Evolutionary conservation across 2,888 invertebrate species (phyloP).

Genomic region (Subacronicta megacephala): DNA sequence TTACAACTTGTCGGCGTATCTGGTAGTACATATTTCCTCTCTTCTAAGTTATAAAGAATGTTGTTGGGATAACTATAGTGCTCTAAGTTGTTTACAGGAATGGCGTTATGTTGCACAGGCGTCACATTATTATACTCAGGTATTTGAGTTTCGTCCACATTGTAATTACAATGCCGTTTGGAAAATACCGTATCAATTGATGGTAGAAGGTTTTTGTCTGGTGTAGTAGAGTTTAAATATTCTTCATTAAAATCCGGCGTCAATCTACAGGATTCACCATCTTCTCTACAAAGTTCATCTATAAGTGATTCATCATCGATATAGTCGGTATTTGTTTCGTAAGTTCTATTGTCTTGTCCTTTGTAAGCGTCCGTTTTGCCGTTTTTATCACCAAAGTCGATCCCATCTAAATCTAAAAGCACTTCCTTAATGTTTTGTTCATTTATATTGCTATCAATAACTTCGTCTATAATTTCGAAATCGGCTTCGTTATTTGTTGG

Average conservation of each 20-base stretch:
- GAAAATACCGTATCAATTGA: conserved; percentile 85
- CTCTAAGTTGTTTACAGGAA: conserved; percentile 74
- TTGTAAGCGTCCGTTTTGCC: conserved; percentile 67
- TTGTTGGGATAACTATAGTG: conserved; percentile 87
- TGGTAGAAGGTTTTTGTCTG: conserved; percentile 78
- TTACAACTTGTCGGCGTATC: conserved; percentile 84
- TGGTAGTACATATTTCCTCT: conserved; percentile 78
- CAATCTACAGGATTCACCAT: conserved; percentile 75
- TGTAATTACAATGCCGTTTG: conserved; percentile 78
- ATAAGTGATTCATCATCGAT: conserved; percentile 86
- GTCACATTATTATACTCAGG: conserved; percentile 57
- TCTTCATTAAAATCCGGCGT: conserved; percentile 82
- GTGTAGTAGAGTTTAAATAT: conserved; percentile 68
- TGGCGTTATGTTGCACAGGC: conserved; percentile 55
- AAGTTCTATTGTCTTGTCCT: conserved; percentile 62
- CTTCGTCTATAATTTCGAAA: conserved; percentile 81
- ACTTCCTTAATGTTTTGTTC: conserved; percentile 86
- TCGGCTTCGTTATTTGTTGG: conserved; percentile 64
- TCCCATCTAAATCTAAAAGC: conserved; percentile 80
- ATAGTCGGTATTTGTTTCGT: conserved; percentile 77
- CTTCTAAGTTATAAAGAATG: conserved; percentile 80
- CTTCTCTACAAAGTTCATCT: conserved; percentile 85
- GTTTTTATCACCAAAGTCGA: conserved; percentile 80
- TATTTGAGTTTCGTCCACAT: conserved; percentile 65
- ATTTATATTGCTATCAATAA: conserved; percentile 78